Evolutionary conservation across 2,113 vertebrate genomes (phyloP), one percentile per base, ranked within the genome.

Genomic region (Myocastor coypus): DNA sequence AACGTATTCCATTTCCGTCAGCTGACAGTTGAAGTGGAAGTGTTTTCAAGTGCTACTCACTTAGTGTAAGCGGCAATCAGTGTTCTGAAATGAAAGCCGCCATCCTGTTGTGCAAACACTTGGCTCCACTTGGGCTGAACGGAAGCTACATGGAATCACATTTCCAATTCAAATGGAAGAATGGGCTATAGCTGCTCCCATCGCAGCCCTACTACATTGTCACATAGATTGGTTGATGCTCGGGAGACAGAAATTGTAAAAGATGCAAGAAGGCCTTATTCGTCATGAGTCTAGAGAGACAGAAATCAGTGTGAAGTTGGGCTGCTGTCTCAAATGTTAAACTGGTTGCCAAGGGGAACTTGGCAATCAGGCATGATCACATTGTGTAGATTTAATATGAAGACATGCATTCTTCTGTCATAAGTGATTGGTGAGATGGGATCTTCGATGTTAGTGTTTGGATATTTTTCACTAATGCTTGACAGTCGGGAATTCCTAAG

Each of bases 231-330:
- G 42, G 69, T 59, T 89, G 81, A 7, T 89, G 42, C 63, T 87
- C 50, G 34, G 37, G 61, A 68, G 22, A 63, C 26, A 84, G 24
- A 28, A 83, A 81, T 30, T 83, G 63, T 34, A 86, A 94, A 52
- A 82, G 88, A 85, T 37, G 32, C 7, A n/a, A 59, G 13, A 42
- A 61, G 68, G 28, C n/a, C 42, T 73, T 64, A 71, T 92, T 92
- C 50, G 63, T 94, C 75, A 66, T 50, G 84, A 40, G 77, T 64
- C n/a, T 9, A 19, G 4, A 68, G 32, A 71, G 63, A 83, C 69
- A 59, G 22, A 34, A 92, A 94, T 93, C n/a, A 89, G 55, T 24
- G 11, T 71, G 83, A 93, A 87, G 17, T 20, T 91, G 50, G 28
- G n/a, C 59, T 61, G 7, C 52, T 40, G 11, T 82, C 73, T 97